Conservation (phyloP, 64 coral and sea anemone species). For the Montipora foliosa region DNA sequence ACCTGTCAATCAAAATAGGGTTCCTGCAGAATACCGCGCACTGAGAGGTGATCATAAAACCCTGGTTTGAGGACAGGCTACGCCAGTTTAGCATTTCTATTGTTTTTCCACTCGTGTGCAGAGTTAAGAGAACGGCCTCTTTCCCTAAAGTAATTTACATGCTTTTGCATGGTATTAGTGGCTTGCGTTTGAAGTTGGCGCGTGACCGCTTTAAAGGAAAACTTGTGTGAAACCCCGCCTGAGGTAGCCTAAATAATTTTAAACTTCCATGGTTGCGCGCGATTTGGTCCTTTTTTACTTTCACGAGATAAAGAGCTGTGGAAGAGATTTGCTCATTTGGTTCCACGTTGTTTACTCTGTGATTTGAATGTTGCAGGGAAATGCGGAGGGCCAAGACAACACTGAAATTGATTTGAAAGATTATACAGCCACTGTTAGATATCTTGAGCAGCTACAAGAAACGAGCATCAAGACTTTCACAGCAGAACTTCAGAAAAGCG, state of each 20-base stretch:
- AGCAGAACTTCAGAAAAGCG: slow-evolving; percentile 14
- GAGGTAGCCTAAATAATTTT: slow-evolving; percentile 36
- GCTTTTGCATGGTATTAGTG: slow-evolving; percentile 75
- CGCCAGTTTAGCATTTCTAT: slow-evolving; percentile 66
- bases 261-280: slow-evolving; percentile 6
- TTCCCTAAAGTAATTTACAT: slow-evolving; percentile 88
- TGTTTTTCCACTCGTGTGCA: slow-evolving; percentile 77
- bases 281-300: slow-evolving; percentile 35
- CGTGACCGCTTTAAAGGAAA: neutral
- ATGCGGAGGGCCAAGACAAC: slow-evolving; percentile 71
- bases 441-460: slow-evolving; percentile 52
- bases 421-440: slow-evolving; percentile 36
- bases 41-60: neutral
- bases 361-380: slow-evolving; percentile 86
- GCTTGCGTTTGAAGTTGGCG: slow-evolving; percentile 34
- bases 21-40: slow-evolving; percentile 36
- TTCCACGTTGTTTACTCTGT: slow-evolving; percentile 85
- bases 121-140: slow-evolving; percentile 70
- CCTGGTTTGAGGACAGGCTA: neutral
- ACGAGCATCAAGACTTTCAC: slow-evolving; percentile 8
- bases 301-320: neutral
- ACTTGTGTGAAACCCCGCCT: neutral
- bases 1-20: slow-evolving; percentile 81
- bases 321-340: slow-evolving; percentile 45
- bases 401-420: slow-evolving; percentile 47